Conservation (phyloP, 2,888 invertebrate genomes). For the Agrilus mali region DNA sequence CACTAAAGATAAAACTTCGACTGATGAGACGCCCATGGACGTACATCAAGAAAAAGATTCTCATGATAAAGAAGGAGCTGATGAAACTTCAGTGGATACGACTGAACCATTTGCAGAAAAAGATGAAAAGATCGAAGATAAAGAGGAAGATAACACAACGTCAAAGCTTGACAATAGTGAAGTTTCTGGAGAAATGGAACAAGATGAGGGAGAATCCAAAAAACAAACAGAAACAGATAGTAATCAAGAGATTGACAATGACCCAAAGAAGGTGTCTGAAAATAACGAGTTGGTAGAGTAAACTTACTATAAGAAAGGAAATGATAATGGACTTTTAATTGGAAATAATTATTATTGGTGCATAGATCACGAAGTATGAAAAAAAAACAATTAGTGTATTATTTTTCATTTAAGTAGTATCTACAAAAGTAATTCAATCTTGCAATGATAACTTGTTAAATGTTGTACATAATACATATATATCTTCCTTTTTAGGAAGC, state of each 20-base stretch:
- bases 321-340: constrained; percentile 1
- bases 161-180: neutral
- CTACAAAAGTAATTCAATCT: too few species aligned
- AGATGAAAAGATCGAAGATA: neutral
- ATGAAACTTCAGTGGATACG: constrained; percentile 2
- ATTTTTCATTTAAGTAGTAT: too few species aligned
- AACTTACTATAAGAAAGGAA: constrained; percentile 1
- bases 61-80: neutral
- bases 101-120: neutral
- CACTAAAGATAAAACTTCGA: neutral
- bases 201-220: constrained; percentile 4
- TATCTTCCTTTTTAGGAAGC: too few species aligned
- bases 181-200: constrained; percentile 2
- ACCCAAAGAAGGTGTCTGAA: neutral
- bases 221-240: constrained; percentile 2
- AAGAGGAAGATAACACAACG: constrained; percentile 5
- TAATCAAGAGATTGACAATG: constrained; percentile 3
- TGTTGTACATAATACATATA: too few species aligned
- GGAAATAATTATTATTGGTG: neutral
- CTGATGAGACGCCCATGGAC: neutral
- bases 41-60: constrained; percentile 1
- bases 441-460: too few species aligned
- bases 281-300: too few species aligned
- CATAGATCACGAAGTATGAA: too few species aligned
- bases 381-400: too few species aligned